Percentiles rank a stretch among this genome's conserved stretches.
Conservation (phyloP, 2,888 invertebrate species). For the Boloria selene region DNA sequence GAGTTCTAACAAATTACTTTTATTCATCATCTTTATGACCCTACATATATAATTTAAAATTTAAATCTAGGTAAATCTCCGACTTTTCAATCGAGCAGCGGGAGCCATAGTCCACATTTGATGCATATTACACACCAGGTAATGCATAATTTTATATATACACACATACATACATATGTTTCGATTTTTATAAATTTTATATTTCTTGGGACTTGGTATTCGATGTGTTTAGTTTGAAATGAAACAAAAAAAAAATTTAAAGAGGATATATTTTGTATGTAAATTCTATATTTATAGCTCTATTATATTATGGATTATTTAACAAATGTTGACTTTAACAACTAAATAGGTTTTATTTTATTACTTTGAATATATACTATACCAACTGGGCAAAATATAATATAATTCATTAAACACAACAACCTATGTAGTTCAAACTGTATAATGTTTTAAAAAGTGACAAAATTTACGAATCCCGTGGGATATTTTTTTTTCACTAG, state of each 20-base stretch:
- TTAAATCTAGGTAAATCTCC: conserved; percentile 67
- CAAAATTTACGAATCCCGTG: no score
- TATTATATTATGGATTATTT: background rate
- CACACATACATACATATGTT: conserved; percentile 4
- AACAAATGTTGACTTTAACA: no score
- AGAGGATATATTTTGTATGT: conserved; percentile 15
- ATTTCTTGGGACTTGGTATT: conserved; percentile 4
- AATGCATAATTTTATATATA: conserved; percentile 41
- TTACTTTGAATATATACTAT: no score
- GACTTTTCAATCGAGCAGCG: conserved; percentile 64
- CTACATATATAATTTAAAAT: background rate
- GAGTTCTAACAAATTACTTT: no score
- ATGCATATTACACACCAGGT: conserved; percentile 71
- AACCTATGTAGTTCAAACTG: no score
- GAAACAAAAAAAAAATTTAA: background rate
- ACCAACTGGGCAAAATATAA: no score
- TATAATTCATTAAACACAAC: no score
- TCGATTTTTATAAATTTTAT: background rate
- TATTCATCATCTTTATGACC: no score
- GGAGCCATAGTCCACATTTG: conserved; percentile 68
- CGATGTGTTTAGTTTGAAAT: conserved; percentile 33
- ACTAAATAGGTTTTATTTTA: no score
- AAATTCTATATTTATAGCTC: background rate
- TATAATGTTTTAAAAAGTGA: no score
- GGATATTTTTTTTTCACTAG: no score